These are phyloP conservation scores for Menidia beryllina DNA, from an alignment of 2,113 vertebrate species.

Conservation along the genomic window DNA sequence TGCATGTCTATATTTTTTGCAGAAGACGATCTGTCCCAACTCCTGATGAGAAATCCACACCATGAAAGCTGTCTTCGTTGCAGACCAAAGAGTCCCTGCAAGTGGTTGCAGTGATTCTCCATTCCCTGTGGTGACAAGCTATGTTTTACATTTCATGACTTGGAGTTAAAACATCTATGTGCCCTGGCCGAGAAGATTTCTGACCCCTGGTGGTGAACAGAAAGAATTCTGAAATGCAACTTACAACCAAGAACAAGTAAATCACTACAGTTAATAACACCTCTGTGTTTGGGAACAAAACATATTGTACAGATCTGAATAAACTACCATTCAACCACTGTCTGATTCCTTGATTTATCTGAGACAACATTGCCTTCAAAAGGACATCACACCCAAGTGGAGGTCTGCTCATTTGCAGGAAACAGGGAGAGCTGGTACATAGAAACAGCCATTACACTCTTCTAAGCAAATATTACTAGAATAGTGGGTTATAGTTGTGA, in stretches of 20 bases:
- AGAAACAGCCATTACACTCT: too few relatives aligned
- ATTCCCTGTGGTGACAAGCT: background rate
- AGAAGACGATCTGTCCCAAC: conserved; percentile 53
- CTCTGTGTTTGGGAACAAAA: background rate
- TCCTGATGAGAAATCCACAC: conserved; percentile 24
- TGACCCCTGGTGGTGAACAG: too few relatives aligned
- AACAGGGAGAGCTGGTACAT: background rate
- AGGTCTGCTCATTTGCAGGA: background rate
- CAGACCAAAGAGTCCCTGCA: background rate
- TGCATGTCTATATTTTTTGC: background rate
- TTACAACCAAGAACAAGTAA: too few relatives aligned
- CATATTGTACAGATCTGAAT: background rate
- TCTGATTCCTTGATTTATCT: background rate
- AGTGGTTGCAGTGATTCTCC: background rate
- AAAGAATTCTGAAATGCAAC: too few relatives aligned
- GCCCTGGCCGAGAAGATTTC: too few relatives aligned
- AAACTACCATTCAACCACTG: background rate
- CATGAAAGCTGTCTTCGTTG: background rate
- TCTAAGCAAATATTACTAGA: too few relatives aligned
- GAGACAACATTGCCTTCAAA: background rate
- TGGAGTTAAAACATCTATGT: too few relatives aligned
- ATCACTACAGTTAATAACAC: too few relatives aligned
- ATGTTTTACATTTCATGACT: too few relatives aligned
- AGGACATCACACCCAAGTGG: background rate
- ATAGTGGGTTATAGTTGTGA: too few relatives aligned